Conservation (phyloP, 2,797 vertebrate genomes). For the Gymnoscopelus braueri region DNA sequence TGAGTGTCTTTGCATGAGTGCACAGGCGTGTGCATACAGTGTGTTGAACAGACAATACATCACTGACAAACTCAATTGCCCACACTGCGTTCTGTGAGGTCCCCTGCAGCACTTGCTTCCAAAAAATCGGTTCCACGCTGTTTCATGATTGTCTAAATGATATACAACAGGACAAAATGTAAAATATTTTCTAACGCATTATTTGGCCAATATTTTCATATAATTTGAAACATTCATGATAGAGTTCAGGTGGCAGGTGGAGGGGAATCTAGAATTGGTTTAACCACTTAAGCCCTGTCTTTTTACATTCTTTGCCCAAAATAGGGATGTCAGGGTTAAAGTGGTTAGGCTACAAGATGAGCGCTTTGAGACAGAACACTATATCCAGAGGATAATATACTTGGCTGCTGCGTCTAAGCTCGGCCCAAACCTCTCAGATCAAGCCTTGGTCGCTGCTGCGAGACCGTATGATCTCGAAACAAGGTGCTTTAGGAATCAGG, state of each 20-base stretch:
- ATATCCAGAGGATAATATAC: constrained; percentile 56
- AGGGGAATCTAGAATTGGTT: constrained; percentile 18
- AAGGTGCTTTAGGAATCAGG: constrained; percentile 63
- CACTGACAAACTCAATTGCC: constrained; percentile 51
- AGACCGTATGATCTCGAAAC: constrained; percentile 54
- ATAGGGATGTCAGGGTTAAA: no score
- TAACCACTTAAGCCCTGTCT: constrained; percentile 9
- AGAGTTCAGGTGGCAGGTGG: constrained; percentile 16
- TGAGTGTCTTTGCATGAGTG: constrained; percentile 29
- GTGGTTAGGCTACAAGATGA: constrained; percentile 9
- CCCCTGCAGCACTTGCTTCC: constrained; percentile 18
- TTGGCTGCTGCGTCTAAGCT: constrained; percentile 47
- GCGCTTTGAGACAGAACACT: constrained; percentile 47
- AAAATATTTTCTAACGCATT: no score
- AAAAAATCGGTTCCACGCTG: constrained; percentile 54
- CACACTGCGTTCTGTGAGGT: constrained; percentile 44
- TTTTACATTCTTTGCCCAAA: no score
- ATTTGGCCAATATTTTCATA: no score
- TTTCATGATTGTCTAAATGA: background rate
- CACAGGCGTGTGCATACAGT: constrained; percentile 33
- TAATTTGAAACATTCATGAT: constrained; percentile 14
- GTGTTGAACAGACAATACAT: constrained; percentile 57
- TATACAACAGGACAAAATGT: no score
- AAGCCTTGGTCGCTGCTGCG: constrained; percentile 31
- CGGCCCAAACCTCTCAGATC: constrained; percentile 34